Evolutionary conservation across 2,888 invertebrate species (phyloP).

Genomic region (Perithous albicinctus): DNA sequence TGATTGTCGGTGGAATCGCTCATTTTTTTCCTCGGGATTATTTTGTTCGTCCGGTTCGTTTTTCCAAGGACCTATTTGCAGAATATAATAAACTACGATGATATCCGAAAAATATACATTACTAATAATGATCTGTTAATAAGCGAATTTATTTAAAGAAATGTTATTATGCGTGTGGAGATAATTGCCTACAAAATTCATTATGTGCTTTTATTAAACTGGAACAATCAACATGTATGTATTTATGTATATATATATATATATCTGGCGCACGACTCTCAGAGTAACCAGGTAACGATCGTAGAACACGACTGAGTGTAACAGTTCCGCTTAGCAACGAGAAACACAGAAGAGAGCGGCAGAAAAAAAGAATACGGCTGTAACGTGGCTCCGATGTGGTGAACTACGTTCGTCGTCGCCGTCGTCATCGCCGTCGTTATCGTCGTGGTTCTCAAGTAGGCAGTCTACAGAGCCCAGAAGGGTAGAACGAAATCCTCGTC

Average conservation of each 20-base stretch:
- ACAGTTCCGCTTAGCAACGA: conserved; percentile 64
- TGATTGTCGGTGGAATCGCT: too few species aligned
- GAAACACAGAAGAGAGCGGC: conserved; percentile 35
- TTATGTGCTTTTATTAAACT: not conserved
- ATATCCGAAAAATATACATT: too few species aligned
- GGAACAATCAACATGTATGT: conserved; percentile 3
- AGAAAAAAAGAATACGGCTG: too few species aligned
- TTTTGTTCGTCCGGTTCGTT: too few species aligned
- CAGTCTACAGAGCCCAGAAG: not conserved
- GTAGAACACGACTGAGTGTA: conserved; percentile 41
- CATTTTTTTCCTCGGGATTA: too few species aligned
- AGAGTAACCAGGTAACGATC: conserved; percentile 42
- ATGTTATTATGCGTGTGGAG: not conserved
- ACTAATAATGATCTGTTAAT: not conserved
- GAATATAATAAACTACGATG: not conserved
- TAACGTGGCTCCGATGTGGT: not conserved
- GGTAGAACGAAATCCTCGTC: conserved; percentile 13
- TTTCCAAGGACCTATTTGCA: too few species aligned
- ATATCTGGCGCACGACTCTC: not conserved
- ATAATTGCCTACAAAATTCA: not conserved
- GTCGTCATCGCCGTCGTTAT: not conserved
- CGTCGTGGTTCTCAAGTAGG: not conserved
- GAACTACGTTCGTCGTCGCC: not conserved
- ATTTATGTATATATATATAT: not conserved
- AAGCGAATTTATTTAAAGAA: not conserved